phyloP scores from a whole-genome alignment of 1,140 invertebrate genomes.

The Atta colombica region DNA sequence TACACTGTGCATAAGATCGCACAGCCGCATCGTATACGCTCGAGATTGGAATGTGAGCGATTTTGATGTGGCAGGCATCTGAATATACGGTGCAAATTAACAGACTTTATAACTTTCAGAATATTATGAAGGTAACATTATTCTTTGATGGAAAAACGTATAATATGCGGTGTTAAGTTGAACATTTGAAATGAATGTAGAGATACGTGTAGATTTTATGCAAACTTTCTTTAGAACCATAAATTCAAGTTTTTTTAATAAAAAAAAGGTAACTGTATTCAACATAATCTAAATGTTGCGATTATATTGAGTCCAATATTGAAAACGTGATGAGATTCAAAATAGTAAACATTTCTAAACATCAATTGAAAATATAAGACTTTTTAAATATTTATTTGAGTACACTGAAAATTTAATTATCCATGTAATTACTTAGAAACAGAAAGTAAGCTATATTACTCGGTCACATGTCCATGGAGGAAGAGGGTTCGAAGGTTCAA shows the following conservation, averaged over 20 bases:
- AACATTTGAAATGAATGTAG: not conserved
- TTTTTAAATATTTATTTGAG: too few species aligned
- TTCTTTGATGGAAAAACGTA: not conserved
- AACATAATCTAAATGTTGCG: too few species aligned
- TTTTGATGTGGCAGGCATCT: constrained; percentile 13
- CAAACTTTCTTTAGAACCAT: not conserved
- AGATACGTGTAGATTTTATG: not conserved
- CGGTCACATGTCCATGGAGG: too few species aligned
- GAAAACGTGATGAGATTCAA: too few species aligned
- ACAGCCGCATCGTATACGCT: not conserved
- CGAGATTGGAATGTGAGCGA: constrained; percentile 14
- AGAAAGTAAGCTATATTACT: too few species aligned
- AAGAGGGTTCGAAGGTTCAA: too few species aligned
- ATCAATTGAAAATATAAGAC: too few species aligned
- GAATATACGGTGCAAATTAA: constrained; percentile 12
- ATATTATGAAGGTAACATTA: constrained; percentile 6
- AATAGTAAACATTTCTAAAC: too few species aligned
- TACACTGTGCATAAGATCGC: constrained; percentile 13
- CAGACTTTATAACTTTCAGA: constrained; percentile 13
- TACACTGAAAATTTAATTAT: too few species aligned
- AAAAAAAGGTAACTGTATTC: too few species aligned
- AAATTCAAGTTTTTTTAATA: not conserved
- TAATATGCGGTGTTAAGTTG: not conserved
- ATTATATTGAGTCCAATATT: too few species aligned
- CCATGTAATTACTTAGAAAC: too few species aligned